Conservation (phyloP, 1,140 invertebrate species). For the Pachyrhynchus sulphureomaculatus region DNA sequence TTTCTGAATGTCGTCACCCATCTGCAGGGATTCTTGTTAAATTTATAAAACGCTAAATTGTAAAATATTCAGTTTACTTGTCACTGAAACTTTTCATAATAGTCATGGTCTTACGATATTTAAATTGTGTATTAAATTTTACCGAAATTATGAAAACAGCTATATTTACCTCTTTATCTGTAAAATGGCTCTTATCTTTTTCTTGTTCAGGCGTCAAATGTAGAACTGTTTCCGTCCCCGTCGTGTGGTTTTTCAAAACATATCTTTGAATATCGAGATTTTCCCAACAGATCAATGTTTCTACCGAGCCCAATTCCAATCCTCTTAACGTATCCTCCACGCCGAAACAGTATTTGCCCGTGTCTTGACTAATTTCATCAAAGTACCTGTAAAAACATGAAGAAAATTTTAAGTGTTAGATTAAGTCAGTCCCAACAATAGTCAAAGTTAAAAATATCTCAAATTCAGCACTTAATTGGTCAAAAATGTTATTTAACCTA, state of each 20-base stretch:
- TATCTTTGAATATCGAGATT: constrained; percentile 98
- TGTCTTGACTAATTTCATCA: constrained; percentile 99
- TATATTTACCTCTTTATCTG: constrained; percentile 86
- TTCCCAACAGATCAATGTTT: constrained; percentile 99
- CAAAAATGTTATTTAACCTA: too few relatives aligned
- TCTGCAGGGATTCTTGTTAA: too few relatives aligned
- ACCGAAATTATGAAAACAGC: too few relatives aligned
- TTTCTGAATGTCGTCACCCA: too few relatives aligned
- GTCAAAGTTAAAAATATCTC: not conserved
- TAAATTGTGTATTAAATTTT: too few relatives aligned
- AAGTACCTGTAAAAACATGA: constrained; percentile 71
- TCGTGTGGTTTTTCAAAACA: constrained; percentile 91
- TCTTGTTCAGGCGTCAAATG: constrained; percentile 96
- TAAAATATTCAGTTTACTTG: too few relatives aligned
- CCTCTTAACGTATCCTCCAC: constrained; percentile 97
- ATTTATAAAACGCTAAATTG: too few relatives aligned
- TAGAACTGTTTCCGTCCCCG: constrained; percentile 88
- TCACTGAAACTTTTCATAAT: too few relatives aligned
- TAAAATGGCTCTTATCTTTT: constrained; percentile 98
- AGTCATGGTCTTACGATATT: too few relatives aligned
- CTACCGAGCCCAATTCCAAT: constrained; percentile 95
- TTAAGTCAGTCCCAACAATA: too few relatives aligned
- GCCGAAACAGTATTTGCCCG: constrained; percentile 99
- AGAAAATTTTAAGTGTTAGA: too few relatives aligned
- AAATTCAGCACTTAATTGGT: too few relatives aligned